phyloP scores from a whole-genome alignment of 2,113 vertebrate genomes.

The Tyto alba region DNA sequence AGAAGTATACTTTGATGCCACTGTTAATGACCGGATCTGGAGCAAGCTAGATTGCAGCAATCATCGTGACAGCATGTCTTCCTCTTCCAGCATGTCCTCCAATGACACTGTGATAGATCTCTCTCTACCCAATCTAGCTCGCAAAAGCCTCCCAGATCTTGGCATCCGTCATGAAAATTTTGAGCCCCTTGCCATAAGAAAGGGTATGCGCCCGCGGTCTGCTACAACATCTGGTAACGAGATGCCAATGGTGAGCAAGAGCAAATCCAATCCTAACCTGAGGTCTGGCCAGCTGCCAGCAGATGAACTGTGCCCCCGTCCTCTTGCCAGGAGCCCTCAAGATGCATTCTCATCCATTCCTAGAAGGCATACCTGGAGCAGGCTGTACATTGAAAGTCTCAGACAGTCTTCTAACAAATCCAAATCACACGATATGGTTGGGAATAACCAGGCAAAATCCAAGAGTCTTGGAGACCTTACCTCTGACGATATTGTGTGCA shows the following conservation, averaged over 20 bases:
- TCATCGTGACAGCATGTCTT: slow-evolving; percentile 87
- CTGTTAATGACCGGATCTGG: slow-evolving; percentile 84
- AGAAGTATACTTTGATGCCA: slow-evolving; percentile 80
- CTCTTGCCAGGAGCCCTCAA: slow-evolving; percentile 59
- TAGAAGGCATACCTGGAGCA: slow-evolving; percentile 81
- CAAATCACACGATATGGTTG: not conserved
- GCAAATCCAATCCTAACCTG: slow-evolving; percentile 93
- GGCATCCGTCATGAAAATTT: slow-evolving; percentile 33
- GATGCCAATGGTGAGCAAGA: slow-evolving; percentile 74
- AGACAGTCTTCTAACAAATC: slow-evolving; percentile 71
- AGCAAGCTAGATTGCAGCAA: slow-evolving; percentile 80
- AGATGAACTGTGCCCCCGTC: slow-evolving; percentile 68
- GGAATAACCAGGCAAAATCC: slow-evolving; percentile 74
- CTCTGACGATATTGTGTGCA: slow-evolving; percentile 85
- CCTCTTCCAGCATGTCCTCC: slow-evolving; percentile 92
- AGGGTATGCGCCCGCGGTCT: slow-evolving; percentile 28
- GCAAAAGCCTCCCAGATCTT: slow-evolving; percentile 76
- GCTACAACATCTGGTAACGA: slow-evolving; percentile 11
- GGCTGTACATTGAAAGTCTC: slow-evolving; percentile 83
- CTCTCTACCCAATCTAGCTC: slow-evolving; percentile 81
- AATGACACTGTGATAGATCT: slow-evolving; percentile 92
- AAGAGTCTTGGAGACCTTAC: slow-evolving; percentile 94
- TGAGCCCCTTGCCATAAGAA: slow-evolving; percentile 37
- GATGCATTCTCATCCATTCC: slow-evolving; percentile 54
- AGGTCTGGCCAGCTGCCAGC: slow-evolving; percentile 19